These are phyloP conservation scores for Montipora capricornis DNA, from an alignment of 64 coral and sea anemone genomes.

Conservation along the genomic window DNA sequence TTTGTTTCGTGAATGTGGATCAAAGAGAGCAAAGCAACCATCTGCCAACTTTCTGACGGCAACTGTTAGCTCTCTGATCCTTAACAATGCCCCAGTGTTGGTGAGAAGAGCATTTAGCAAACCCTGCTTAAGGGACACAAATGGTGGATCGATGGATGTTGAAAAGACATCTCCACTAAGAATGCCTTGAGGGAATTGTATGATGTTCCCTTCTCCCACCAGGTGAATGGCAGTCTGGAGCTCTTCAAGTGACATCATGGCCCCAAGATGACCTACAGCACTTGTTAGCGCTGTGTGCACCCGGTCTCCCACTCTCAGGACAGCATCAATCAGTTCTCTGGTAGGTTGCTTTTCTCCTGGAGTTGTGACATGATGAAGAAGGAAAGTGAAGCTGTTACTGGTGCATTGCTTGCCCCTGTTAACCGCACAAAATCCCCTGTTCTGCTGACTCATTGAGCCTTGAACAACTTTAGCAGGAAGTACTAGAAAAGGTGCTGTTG, in stretches of 20 bases:
- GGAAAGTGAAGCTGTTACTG: slow-evolving; percentile 13
- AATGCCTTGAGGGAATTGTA: no score
- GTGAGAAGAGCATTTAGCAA: no score
- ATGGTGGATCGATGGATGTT: no score
- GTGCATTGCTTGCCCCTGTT: slow-evolving; percentile 34
- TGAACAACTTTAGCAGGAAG: not conserved
- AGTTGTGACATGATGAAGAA: slow-evolving; percentile 3
- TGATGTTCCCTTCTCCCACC: not conserved
- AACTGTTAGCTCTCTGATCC: not conserved
- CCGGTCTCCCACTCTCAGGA: not conserved
- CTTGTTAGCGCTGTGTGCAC: slow-evolving; percentile 18
- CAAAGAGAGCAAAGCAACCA: slow-evolving; percentile 17
- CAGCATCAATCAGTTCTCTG: slow-evolving; percentile 15
- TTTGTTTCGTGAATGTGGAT: slow-evolving; percentile 1
- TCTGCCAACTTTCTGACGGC: not conserved
- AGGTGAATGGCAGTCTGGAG: not conserved
- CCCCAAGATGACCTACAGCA: not conserved
- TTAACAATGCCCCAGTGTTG: not conserved
- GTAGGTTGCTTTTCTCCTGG: slow-evolving; percentile 15
- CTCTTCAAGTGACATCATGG: slow-evolving; percentile 24
- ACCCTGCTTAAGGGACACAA: no score
- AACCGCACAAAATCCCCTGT: not conserved
- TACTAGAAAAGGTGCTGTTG: no score
- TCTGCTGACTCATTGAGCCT: slow-evolving; percentile 30
- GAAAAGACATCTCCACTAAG: no score